Conservation (phyloP, 2,797 vertebrate genomes). For the Spea hammondii region DNA sequence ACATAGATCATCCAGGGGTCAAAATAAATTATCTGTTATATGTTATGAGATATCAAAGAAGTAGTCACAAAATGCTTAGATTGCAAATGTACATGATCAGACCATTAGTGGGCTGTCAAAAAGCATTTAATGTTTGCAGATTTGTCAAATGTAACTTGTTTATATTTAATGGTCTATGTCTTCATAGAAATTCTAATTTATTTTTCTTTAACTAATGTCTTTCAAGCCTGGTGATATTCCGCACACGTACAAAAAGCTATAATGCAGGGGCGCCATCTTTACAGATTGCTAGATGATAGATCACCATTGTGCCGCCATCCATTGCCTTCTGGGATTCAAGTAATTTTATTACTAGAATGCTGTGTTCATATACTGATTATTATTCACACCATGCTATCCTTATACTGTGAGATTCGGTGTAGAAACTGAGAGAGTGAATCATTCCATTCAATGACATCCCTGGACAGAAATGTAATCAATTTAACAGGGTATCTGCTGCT, state of each 20-base stretch:
- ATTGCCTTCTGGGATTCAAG: constrained; percentile 44
- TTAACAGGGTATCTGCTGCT: neutral
- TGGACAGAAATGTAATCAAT: constrained; percentile 14
- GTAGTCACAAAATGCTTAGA: neutral
- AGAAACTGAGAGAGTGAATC: constrained; percentile 23
- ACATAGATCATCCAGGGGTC: too few species aligned
- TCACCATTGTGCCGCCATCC: constrained; percentile 30
- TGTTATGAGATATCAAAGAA: neutral
- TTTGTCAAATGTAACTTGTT: constrained; percentile 23
- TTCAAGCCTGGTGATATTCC: constrained; percentile 17
- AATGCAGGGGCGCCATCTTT: constrained; percentile 21
- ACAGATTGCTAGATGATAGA: constrained; percentile 44
- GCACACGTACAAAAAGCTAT: constrained; percentile 24
- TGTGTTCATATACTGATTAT: constrained; percentile 42
- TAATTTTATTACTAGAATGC: constrained; percentile 40
- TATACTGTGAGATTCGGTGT: constrained; percentile 32
- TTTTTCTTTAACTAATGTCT: constrained; percentile 14
- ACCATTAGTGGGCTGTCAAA: constrained; percentile 26
- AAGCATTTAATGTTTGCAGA: neutral
- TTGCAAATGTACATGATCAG: neutral
- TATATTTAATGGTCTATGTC: neutral
- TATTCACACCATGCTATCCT: constrained; percentile 40
- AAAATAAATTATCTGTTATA: too few species aligned
- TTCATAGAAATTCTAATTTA: neutral
- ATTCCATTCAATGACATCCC: constrained; percentile 34